Evolutionary conservation across 2,113 vertebrate species (phyloP), one percentile per base, ranked within the genome.

Genomic region (Tauraco erythrolophus): DNA sequence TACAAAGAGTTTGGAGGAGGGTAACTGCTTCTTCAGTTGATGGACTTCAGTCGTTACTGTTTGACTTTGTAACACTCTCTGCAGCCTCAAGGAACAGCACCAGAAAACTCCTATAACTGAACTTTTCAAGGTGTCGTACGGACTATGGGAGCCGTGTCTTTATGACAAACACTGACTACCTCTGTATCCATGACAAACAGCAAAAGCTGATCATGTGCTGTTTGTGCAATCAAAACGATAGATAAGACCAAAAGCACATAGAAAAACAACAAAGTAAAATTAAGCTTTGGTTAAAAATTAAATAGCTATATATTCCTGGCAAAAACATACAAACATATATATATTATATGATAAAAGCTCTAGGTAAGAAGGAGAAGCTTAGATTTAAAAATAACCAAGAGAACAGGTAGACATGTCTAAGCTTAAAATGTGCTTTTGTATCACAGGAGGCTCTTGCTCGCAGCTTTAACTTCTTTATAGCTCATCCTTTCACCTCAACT

Each of bases 201-300:
- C 39, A 64, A 68, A 84, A 96, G 43, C 37, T 58, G 24, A 66
- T 75, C 87, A 71, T 62, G 77, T 71, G 89, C 19, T 64, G 15
- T 70, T 95, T 92, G 79, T 61, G 11, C 80, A 94, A 84, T 82
- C 66, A 77, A 78, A 93, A 58, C 19, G 37, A 70, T 27, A 85
- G 81, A 88, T 93, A 95, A 94, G 78, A 76, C 21, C 61, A 53
- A 72, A 70, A 87, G 41, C 41, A 87, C 60, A 84, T 2, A 89
- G n/a, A 33, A 78, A 75, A 91, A 58, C 19, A 78, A 51, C 22
- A 71, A 70, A 75, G 46, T 23, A 89, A 92, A 91, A 94, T 93
- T 88, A 91, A 82, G 31, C 21, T 90, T 88, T 82, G n/a, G 57
- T 94, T 95, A 97, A 96, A 95, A 94, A 94, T 94, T 94, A 94